Conservation (phyloP, 2,113 vertebrate species). For the Anarhynchus alexandrinus region DNA sequence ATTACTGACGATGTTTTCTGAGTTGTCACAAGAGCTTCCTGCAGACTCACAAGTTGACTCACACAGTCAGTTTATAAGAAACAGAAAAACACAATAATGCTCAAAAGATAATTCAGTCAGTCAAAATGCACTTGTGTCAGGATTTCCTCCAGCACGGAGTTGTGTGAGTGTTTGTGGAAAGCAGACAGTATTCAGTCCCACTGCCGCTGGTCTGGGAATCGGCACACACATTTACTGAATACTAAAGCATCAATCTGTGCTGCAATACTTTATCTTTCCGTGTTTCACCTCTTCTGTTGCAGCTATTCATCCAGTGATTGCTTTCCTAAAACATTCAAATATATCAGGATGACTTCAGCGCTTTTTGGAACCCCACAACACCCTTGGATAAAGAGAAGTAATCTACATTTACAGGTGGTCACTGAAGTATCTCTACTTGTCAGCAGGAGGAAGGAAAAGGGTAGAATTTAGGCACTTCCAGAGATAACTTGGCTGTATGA, state of each 20-base stretch:
- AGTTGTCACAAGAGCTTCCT: not conserved
- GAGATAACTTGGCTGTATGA: not conserved
- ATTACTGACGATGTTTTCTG: not conserved
- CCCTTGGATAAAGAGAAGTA: not conserved
- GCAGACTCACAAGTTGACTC: not conserved
- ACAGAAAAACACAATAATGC: not conserved
- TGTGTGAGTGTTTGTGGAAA: not conserved
- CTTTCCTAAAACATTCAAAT: not conserved
- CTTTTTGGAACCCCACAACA: not conserved
- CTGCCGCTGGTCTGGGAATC: not conserved
- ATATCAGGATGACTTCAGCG: not conserved
- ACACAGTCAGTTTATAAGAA: not conserved
- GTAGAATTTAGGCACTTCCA: not conserved
- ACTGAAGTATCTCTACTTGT: not conserved
- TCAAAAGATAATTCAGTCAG: not conserved
- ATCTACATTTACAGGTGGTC: fast-evolving
- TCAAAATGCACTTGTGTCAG: not conserved
- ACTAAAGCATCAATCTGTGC: not conserved
- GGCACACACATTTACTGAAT: fast-evolving
- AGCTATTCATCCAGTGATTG: not conserved
- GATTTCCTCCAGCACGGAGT: not conserved
- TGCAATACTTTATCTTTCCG: not conserved
- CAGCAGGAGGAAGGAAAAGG: not conserved
- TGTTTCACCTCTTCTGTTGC: not conserved
- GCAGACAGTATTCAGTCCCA: fast-evolving